A percentile compares a stretch with the other conserved stretches of the same genome.
Evolutionary conservation across 2,797 vertebrate genomes (phyloP).

Genomic region (Petrocephalus schoutedeni): DNA sequence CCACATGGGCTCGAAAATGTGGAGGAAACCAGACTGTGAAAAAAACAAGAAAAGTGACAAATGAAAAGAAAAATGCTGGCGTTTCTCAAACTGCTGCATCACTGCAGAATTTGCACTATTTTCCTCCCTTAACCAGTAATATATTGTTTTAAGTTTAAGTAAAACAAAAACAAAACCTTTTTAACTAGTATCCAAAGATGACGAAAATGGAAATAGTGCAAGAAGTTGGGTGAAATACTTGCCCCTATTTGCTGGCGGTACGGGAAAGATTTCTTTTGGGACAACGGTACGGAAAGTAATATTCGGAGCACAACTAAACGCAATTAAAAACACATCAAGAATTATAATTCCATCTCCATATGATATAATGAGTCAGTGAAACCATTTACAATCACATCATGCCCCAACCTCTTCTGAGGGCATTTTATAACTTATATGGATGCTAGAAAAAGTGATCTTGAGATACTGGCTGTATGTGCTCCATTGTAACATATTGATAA

Average conservation of each 20-base stretch:
- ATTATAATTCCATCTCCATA: background rate
- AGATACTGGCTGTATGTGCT: background rate
- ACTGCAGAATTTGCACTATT: background rate
- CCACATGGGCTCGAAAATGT: background rate
- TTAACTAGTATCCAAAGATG: background rate
- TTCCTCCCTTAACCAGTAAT: background rate
- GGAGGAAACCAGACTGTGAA: background rate
- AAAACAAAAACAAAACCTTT: background rate
- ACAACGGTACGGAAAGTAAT: background rate
- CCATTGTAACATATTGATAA: background rate
- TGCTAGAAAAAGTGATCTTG: background rate
- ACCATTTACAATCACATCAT: background rate
- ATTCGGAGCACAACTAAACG: background rate
- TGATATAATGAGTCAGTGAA: background rate
- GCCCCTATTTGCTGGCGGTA: background rate
- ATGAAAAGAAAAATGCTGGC: background rate
- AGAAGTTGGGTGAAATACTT: background rate
- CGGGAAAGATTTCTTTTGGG: background rate
- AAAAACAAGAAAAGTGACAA: background rate
- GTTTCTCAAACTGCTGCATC: background rate
- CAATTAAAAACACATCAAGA: background rate
- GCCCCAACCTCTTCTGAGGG: background rate
- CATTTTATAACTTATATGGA: background rate
- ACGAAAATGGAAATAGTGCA: background rate
- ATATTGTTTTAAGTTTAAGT: background rate